Conservation (phyloP, 2,888 invertebrate species). For the Chirona hameri region DNA sequence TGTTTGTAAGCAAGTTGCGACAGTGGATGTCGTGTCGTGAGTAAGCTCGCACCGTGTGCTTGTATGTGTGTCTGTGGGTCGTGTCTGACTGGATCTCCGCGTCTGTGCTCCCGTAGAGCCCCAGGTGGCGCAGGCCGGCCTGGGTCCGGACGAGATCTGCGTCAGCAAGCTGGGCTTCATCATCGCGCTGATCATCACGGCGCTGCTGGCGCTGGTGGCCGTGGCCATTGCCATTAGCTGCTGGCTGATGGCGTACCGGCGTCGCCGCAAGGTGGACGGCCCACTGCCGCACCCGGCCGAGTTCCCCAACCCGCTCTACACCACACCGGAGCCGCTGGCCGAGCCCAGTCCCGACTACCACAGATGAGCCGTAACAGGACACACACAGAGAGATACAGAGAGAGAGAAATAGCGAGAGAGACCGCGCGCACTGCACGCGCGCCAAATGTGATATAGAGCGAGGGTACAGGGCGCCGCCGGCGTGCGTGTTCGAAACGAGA, state of each 20-base stretch:
- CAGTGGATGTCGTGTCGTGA: too few species aligned
- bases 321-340: slow-evolving; percentile 72
- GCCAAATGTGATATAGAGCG: background rate
- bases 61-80: background rate
- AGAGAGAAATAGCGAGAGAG: too few species aligned
- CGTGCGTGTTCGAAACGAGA: background rate
- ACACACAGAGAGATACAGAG: too few species aligned
- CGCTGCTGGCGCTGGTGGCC: slow-evolving; percentile 82
- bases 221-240: slow-evolving; percentile 92
- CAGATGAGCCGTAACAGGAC: slow-evolving; percentile 38
- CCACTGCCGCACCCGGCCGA: slow-evolving; percentile 92
- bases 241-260: slow-evolving; percentile 90
- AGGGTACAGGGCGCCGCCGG: background rate
- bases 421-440: background rate
- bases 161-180: slow-evolving; percentile 90
- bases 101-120: background rate
- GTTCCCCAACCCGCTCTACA: slow-evolving; percentile 90
- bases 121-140: slow-evolving; percentile 31
- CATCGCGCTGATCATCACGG: slow-evolving; percentile 86
- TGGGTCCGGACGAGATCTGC: slow-evolving; percentile 70
- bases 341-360: slow-evolving; percentile 79
- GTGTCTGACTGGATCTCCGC: background rate
- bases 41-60: background rate
- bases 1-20: too few species aligned
- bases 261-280: slow-evolving; percentile 79